A percentile compares a stretch with the other conserved stretches of the same genome.
These are phyloP conservation scores for Progne subis DNA, from an alignment of 2,113 vertebrate genomes.

Conservation along the genomic window DNA sequence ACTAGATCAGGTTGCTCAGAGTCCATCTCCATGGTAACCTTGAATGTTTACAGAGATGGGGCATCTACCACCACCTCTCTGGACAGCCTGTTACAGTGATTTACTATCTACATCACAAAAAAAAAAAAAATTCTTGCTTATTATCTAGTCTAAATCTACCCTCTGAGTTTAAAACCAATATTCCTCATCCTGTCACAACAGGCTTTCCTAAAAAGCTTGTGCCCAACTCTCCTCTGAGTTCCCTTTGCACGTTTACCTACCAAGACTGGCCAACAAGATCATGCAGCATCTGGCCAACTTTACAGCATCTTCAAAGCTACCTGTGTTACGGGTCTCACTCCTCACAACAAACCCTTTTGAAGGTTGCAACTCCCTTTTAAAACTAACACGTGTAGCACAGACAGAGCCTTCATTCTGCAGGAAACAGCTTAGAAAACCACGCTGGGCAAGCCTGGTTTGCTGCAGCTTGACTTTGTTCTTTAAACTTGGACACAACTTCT, in stretches of 20 bases:
- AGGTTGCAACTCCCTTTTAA: neutral
- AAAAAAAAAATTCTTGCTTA: neutral
- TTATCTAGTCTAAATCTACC: neutral
- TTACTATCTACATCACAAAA: neutral
- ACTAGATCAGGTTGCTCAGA: neutral
- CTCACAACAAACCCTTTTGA: neutral
- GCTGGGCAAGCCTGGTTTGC: neutral
- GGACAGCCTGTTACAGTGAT: neutral
- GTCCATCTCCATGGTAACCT: neutral
- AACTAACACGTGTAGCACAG: neutral
- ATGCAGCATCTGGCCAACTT: neutral
- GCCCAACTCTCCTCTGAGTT: neutral
- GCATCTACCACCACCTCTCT: neutral
- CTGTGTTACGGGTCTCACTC: neutral
- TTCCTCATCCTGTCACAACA: neutral
- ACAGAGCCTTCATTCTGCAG: neutral
- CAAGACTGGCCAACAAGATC: neutral
- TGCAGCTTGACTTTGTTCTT: neutral
- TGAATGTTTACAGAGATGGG: neutral
- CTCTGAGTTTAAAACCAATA: neutral
- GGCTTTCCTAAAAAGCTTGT: neutral
- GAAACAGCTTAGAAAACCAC: neutral
- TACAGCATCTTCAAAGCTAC: neutral
- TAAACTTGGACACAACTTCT: neutral
- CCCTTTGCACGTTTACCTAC: neutral